Base-by-base conservation (phyloP, 2,797 vertebrate genomes). In the Erpetoichthys calabaricus region DNA sequence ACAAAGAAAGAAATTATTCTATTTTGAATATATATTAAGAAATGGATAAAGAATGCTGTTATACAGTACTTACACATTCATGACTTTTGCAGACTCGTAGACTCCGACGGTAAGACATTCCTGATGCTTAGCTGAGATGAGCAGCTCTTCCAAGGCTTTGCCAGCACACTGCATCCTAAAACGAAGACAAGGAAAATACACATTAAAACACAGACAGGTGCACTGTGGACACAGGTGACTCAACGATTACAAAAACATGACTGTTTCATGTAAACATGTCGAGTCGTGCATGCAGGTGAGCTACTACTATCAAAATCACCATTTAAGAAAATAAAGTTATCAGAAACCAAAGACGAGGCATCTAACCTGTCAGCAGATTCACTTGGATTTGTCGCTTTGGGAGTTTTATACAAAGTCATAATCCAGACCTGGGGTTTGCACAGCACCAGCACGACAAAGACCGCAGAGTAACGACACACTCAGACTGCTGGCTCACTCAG, bases 51-150 rank as follows among this genome's bases (percentile, higher is more conserved):
- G 8, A 2, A 44, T 2, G 2, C 9, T 3, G 2, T 6, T 44
- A 5, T n/a, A n/a, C n/a, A 42, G 62, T 78, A 94, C 93, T 95
- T 79, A 96, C 93, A 91, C 78, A 56, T 94, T 98, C 88, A 96
- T 90, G 43, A 98, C 81, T 85, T 96, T 96, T 42, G 94, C 94
- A 53, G 92, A 87, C 75, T 97, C 94, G 68, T 96, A 95, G 65
- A 95, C 94, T 8, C 94, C 93, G 1, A 89, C 89, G 5, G 94
- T 97, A 60, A 96, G 83, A 62, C 86, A 85, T 62, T 87, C 84
- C 68, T 91, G 91, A 67, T 89, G 85, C 67, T 90, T 88, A 0
- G 94, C 92, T 4, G 87, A 83, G 59, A 81, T 69, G 74, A 97
- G 74, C 49, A 90, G 76, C 51, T 97, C 89, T 47, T 87, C 85